Conservation (phyloP, 2,113 vertebrate genomes). For the Telmatochromis sp. region DNA sequence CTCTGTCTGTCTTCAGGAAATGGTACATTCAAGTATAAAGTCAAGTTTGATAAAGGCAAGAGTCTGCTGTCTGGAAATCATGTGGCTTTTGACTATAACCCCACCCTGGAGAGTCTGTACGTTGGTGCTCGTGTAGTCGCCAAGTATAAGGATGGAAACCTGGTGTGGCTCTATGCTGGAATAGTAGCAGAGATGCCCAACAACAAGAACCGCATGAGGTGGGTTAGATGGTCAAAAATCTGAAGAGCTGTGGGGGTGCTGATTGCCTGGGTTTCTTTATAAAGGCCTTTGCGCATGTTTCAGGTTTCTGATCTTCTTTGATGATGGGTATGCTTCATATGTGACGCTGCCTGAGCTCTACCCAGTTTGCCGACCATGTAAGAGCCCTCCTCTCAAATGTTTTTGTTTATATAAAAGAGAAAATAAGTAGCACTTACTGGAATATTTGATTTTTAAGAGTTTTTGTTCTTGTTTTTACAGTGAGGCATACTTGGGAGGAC, state of each 20-base stretch:
- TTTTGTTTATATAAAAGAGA: background rate
- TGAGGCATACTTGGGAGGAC: conserved; percentile 90
- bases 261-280: background rate
- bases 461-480: conserved; percentile 56
- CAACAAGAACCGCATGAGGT: conserved; percentile 93
- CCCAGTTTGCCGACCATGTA: conserved; percentile 86
- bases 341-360: conserved; percentile 89
- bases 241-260: background rate
- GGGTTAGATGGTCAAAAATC: background rate
- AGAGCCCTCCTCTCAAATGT: background rate
- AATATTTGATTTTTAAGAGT: background rate
- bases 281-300: background rate
- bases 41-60: conserved; percentile 98
- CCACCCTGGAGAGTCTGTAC: conserved; percentile 77
- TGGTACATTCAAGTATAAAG: conserved; percentile 84
- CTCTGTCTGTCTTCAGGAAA: conserved; percentile 64
- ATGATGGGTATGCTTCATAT: conserved; percentile 94
- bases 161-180: conserved; percentile 96
- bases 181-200: conserved; percentile 95
- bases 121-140: conserved; percentile 94
- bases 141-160: conserved; percentile 92
- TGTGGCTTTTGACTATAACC: conserved; percentile 92
- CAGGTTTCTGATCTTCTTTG: conserved; percentile 97
- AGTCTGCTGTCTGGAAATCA: conserved; percentile 96
- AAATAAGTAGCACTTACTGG: background rate